Percentiles rank a stretch among this genome's conserved stretches.
phyloP scores from a whole-genome alignment of 2,113 vertebrate species.

The Chitala chitala region DNA sequence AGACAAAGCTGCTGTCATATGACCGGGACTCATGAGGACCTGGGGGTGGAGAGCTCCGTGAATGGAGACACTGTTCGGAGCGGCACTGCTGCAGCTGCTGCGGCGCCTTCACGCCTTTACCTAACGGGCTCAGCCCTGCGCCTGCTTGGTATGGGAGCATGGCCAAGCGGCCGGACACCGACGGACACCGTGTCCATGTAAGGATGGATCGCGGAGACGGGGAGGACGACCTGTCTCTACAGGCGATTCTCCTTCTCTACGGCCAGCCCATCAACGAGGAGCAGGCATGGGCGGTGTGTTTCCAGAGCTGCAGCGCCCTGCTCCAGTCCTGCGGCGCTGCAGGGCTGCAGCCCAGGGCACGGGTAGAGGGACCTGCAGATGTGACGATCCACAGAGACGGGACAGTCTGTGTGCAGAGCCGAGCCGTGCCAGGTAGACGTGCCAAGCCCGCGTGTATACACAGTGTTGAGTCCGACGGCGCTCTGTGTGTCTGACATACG shows the following conservation, averaged over 20 bases:
- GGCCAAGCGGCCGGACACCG: slow-evolving; percentile 49
- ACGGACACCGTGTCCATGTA: slow-evolving; percentile 39
- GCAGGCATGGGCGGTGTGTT: slow-evolving; percentile 95
- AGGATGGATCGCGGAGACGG: slow-evolving; percentile 52
- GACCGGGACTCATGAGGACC: slow-evolving; percentile 32
- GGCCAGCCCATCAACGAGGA: slow-evolving; percentile 94
- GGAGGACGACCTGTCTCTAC: slow-evolving; percentile 71
- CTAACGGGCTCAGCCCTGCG: background rate
- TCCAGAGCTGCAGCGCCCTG: slow-evolving; percentile 78
- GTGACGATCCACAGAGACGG: slow-evolving; percentile 79
- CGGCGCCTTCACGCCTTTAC: background rate
- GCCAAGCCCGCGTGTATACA: no score
- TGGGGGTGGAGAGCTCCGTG: slow-evolving; percentile 15
- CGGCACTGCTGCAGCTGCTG: background rate
- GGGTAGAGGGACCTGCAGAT: slow-evolving; percentile 65
- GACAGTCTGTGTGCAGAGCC: slow-evolving; percentile 53
- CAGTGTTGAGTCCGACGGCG: no score
- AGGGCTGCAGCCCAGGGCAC: slow-evolving; percentile 32
- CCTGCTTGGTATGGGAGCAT: slow-evolving; percentile 40
- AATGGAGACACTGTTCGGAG: slow-evolving; percentile 20
- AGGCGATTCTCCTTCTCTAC: slow-evolving; percentile 81
- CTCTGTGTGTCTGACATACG: no score
- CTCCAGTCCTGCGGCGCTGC: slow-evolving; percentile 48
- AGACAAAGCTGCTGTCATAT: slow-evolving; percentile 33
- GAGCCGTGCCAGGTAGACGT: slow-evolving; percentile 56